Evolutionary conservation across 92 coral and sea anemone species (phyloP), one percentile per base, ranked within the genome.

Genomic region (Zoanthus solanderi): DNA sequence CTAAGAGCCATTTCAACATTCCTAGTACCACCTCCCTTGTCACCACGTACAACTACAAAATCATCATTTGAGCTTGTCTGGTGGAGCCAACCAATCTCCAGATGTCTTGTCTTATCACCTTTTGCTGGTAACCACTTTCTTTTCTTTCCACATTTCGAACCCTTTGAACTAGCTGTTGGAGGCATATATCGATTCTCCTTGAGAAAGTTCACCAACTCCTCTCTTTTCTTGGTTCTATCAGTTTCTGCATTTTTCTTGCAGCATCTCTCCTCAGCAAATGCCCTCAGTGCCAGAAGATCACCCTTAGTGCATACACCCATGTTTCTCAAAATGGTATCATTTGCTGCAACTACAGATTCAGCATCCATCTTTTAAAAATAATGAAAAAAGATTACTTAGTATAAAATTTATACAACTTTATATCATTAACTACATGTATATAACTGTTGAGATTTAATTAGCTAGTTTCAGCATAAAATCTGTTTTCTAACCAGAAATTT

Each of bases 291-390:
- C 74, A 69, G 44, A 34, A 69, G 29, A 69, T 69, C 74, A 31
- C 74, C 47, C 30, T 34, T 69, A 29, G 48, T 69, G 11, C 46
- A 69, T 69, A 69, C 29, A 29, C 45, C 74, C 74, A 69, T 69
- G 45, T 69, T 69, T 12, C 46, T 11, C 74, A 69, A 34, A 69
- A 69, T 13, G 30, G 74, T 30, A 69, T 31, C 74, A 29, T 69
- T 34, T 69, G 74, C 74, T 69, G 47, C 45, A 69, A 69, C 74
- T 34, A 69, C 74, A 69, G 74, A 69, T 34, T 69, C 74, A 30
- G 74, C 45, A 69, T 29, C 74, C 74, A 69, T 30, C 74, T 69
- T 69, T 69, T 69, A 34, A 29, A 69, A 29, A 69, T 69, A 69
- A 69, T 29, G 14, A 69, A 5, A 31, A 69, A 69, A 69, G 47